Evolutionary conservation across 2,888 invertebrate species (phyloP).

Genomic region (Drosophila fungiperda): DNA sequence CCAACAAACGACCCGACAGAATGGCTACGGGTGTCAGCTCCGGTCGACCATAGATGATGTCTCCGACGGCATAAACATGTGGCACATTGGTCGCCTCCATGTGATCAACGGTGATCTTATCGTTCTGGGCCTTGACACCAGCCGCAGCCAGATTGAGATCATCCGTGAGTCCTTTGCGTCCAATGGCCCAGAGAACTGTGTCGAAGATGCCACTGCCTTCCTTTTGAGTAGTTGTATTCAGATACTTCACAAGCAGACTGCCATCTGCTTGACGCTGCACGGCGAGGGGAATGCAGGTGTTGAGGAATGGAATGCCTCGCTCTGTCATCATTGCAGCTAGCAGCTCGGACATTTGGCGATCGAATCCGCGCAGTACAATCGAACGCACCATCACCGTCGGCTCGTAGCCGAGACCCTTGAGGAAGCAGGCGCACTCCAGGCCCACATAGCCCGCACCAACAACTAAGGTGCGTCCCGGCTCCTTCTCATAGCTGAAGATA

Average conservation of each 20-base stretch:
- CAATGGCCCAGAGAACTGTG: constrained; percentile 94
- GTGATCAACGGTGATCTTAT: constrained; percentile 89
- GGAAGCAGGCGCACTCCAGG: constrained; percentile 96
- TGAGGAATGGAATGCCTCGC: constrained; percentile 91
- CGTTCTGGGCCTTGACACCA: constrained; percentile 89
- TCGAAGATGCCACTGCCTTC: constrained; percentile 88
- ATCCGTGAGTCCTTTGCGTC: constrained; percentile 90
- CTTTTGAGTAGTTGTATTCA: constrained; percentile 84
- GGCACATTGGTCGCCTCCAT: constrained; percentile 93
- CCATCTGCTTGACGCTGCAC: constrained; percentile 89
- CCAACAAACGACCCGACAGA: constrained; percentile 93
- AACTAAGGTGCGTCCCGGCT: constrained; percentile 95
- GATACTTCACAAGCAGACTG: constrained; percentile 89
- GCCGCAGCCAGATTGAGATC: constrained; percentile 90
- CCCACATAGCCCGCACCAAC: constrained; percentile 97
- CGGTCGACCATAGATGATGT: constrained; percentile 92
- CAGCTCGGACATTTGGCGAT: constrained; percentile 94
- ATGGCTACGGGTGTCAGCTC: constrained; percentile 98
- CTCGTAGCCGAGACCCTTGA: constrained; percentile 94
- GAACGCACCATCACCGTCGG: constrained; percentile 95
- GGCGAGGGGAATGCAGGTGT: constrained; percentile 88
- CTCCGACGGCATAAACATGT: constrained; percentile 97
- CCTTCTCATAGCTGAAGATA: constrained; percentile 92
- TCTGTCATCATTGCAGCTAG: constrained; percentile 92
- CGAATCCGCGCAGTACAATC: constrained; percentile 94